Evolutionary conservation across 2,797 vertebrate species (phyloP), one percentile per base, ranked within the genome.

Genomic region (Xenopus petersii): DNA sequence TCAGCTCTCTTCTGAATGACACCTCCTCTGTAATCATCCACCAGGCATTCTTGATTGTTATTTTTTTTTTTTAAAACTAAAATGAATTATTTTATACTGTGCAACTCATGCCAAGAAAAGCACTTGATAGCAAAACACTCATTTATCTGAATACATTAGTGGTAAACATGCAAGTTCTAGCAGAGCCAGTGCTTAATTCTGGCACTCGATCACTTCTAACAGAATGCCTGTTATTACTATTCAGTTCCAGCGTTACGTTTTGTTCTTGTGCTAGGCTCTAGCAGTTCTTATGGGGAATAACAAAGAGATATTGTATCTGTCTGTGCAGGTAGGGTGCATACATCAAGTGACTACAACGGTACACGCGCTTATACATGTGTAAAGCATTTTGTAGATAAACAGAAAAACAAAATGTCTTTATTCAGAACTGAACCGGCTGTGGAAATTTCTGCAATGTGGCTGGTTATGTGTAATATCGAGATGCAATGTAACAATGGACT

Each of bases 81-180:
- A 76, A 70, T 48, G 49, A 75, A 67, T 51, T 54, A 77, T 77
- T 77, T 67, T 71, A 71, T 61, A 46, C 26, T 67, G 69, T 47
- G 56, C 54, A 33, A 63, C 64, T 71, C 13, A 62, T 72, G 69
- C 75, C 75, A 55, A 68, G 51, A 60, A 26, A 70, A 46, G 64
- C 70, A 62, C 70, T 71, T 67, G n/a, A 67, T 77, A 76, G 24
- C 47, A 77, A 64, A 61, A 67, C 71, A 56, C 63, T 67, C 63
- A 67, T 77, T 71, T 71, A 77, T 77, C 69, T 71, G 69, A 48
- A 77, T 77, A 77, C 56, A 77, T 77, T 76, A 77, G 55, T 71
- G 68, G 74, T 65, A 76, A 76, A 76, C 74, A 75, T 48, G 10
- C 49, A 70, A 75, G 74, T 36, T 24, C 69, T 77, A 70, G 48